These are phyloP conservation scores for Triplophysa yarkandensis DNA, from an alignment of 2,797 vertebrate genomes.

Conservation along the genomic window DNA sequence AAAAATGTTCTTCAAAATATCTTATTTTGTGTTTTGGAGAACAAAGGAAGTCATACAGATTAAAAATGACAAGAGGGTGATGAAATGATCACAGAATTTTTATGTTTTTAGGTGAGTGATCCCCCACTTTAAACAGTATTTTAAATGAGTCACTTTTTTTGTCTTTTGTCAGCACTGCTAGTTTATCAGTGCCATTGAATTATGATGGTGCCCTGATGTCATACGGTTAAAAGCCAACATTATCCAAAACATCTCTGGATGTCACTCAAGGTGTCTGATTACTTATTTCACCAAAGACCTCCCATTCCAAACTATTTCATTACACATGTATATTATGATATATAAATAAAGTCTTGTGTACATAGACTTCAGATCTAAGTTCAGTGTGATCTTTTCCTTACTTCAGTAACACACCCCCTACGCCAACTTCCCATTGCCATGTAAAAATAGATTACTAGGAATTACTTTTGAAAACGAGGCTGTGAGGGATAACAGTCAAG, in stretches of 20 bases:
- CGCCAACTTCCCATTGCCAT: constrained; percentile 16
- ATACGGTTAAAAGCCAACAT: neutral
- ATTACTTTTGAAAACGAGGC: no score
- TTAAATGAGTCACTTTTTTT: no score
- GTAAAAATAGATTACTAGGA: neutral
- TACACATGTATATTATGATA: constrained; percentile 6
- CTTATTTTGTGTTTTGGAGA: no score
- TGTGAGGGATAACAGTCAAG: no score
- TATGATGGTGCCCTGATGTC: neutral
- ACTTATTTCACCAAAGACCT: constrained; percentile 19
- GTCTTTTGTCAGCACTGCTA: neutral
- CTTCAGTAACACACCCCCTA: constrained; percentile 8
- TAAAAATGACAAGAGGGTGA: no score
- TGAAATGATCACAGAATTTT: no score
- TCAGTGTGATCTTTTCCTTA: constrained; percentile 51
- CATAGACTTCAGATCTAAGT: constrained; percentile 64
- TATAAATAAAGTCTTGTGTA: no score
- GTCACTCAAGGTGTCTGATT: constrained; percentile 18
- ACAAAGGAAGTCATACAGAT: no score
- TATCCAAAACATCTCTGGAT: neutral
- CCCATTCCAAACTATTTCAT: no score
- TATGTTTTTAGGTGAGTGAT: no score
- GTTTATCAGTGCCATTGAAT: neutral
- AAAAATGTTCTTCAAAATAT: no score
- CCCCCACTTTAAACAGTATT: no score